Base-by-base conservation (phyloP, 35 echinoderm and acorn worm genomes). In the Ophioderma brevispina region DNA sequence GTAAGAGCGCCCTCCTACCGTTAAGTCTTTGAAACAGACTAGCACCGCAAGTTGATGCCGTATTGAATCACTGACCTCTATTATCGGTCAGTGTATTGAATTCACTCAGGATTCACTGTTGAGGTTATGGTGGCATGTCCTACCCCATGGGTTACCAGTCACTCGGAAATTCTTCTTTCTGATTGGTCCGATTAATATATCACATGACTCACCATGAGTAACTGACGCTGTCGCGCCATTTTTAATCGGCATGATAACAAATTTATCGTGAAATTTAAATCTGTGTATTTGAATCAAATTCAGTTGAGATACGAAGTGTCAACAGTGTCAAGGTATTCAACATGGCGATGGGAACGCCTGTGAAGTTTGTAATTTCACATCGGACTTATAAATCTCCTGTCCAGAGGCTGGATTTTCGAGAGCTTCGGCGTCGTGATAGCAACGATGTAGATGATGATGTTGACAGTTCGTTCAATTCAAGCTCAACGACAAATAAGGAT, bases 321-420 rank as follows among this genome's bases (percentile, higher is more conserved):
- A 63, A 38, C 37, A 39, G 37, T 70, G 32, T 41, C 55, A 49
- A 75, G 28, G 39, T 40, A 39, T 43, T 84, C 19, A 83, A 21
- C 79, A 90, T 90, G 89, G 82, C 89, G 32, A 28, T 90, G 59
- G 59, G 52, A 31, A 84, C 89, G 41, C 89, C 89, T 39, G 80
- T 82, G 38, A 90, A 90, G 36, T 84, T 80, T 40, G 76, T 80
- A 55, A 78, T 91, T 55, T n/a, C 36, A 37, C 81, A 49, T 82
- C 21, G 82, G 31, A 42, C 50, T 35, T 40, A 31, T 55, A 64
- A 85, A 82, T 81, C 90, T 55, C 94, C 94, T 6, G 56, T 90
- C 37, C 94, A 93, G 84, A 56, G 91, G 32, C 91, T 96, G 11
- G 87, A 93, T 86, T 96, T 93, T 80, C 81, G 90, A 15, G 90